Conservation (phyloP, 2,797 vertebrate genomes). For the Scolopax bukidnonensis region DNA sequence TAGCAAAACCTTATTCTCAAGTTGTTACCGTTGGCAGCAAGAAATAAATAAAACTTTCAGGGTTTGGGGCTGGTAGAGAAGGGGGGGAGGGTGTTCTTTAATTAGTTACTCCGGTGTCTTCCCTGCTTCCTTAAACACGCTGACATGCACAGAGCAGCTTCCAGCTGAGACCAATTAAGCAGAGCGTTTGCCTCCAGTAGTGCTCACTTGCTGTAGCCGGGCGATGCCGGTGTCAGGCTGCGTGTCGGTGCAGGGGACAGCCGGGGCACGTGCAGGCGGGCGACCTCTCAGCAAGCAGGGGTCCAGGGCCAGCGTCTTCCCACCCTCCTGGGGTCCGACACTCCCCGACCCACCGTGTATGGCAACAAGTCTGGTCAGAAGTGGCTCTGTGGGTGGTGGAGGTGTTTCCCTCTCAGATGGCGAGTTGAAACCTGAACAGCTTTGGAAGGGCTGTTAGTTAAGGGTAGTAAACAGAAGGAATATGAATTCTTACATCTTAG, state of each 20-base stretch:
- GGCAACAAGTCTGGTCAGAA: background rate
- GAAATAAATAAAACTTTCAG: background rate
- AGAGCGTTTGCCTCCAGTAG: background rate
- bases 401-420: background rate
- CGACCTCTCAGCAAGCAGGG: background rate
- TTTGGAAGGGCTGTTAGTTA: background rate
- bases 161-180: constrained; percentile 47
- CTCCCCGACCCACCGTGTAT: background rate
- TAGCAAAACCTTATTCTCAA: background rate
- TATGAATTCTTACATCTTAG: background rate
- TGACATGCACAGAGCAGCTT: constrained; percentile 6
- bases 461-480: background rate
- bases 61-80: background rate
- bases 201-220: background rate
- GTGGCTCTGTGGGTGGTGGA: background rate
- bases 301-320: background rate
- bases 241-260: background rate
- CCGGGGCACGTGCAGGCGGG: background rate
- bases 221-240: background rate
- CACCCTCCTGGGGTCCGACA: background rate
- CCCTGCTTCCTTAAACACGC: background rate
- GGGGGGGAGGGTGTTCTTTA: background rate
- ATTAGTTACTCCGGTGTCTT: constrained; percentile 1
- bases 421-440: background rate
- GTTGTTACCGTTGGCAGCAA: background rate